Evolutionary conservation across 2,113 vertebrate genomes (phyloP).

Genomic region (Mixornis gularis): DNA sequence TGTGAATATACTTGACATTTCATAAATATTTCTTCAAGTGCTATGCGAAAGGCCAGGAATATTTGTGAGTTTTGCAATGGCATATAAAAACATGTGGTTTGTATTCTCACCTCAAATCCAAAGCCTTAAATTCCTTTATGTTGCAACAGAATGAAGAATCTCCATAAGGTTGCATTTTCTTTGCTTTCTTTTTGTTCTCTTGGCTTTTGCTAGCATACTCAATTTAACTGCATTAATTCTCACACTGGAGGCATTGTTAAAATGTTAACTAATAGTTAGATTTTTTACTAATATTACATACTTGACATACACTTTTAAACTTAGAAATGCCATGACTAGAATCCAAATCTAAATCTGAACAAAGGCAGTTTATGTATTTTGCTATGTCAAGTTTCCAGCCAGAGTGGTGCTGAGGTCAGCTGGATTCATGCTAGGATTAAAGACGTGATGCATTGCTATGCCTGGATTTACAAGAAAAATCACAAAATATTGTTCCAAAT

Average conservation of each 20-base stretch:
- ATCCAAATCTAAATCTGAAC: background rate
- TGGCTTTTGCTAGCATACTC: background rate
- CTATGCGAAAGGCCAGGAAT: fast-evolving
- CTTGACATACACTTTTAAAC: background rate
- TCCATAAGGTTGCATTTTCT: background rate
- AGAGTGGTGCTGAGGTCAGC: background rate
- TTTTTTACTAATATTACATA: background rate
- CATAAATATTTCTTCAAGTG: background rate
- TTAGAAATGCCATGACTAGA: background rate
- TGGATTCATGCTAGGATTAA: background rate
- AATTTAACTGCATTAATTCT: background rate
- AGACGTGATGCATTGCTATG: background rate
- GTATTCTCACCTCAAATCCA: background rate
- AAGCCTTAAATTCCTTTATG: background rate
- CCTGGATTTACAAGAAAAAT: background rate
- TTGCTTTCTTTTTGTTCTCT: background rate
- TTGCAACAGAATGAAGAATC: background rate
- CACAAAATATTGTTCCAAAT: background rate
- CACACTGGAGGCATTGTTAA: background rate
- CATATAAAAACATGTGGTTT: background rate
- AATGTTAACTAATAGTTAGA: background rate
- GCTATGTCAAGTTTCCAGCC: background rate
- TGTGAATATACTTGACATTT: background rate
- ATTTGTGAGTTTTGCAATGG: background rate
- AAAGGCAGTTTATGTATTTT: background rate